A percentile compares a stretch with the other conserved stretches of the same genome.
Conservation (phyloP, 2,113 vertebrate species). For the Mobula hypostoma region DNA sequence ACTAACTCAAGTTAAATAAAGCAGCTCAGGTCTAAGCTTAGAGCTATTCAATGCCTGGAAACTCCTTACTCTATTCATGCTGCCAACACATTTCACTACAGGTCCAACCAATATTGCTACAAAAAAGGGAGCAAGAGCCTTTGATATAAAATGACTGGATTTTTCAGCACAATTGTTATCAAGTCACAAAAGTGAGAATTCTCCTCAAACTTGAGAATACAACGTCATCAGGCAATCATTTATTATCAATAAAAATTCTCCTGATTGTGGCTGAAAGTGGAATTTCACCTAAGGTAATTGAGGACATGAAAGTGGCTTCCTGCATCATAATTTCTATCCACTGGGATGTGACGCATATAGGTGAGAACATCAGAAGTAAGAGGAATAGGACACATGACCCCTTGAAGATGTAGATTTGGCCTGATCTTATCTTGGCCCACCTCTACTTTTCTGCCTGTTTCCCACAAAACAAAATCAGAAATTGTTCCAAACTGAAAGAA, state of each 20-base stretch:
- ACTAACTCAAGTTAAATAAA: neutral
- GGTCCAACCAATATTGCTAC: neutral
- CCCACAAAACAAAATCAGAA: too few relatives aligned
- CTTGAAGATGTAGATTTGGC: too few relatives aligned
- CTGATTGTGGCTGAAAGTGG: neutral
- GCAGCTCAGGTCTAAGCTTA: neutral
- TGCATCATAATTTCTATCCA: neutral
- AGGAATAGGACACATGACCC: too few relatives aligned
- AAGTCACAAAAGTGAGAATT: neutral
- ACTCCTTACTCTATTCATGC: neutral
- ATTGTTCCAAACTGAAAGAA: too few relatives aligned
- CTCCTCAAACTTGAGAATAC: neutral
- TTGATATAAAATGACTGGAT: neutral
- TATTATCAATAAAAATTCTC: neutral
- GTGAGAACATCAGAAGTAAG: too few relatives aligned
- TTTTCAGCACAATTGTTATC: neutral
- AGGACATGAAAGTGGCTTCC: neutral
- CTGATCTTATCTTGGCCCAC: too few relatives aligned
- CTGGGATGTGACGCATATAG: neutral
- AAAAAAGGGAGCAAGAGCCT: too few relatives aligned
- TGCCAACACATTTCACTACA: neutral
- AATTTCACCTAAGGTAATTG: neutral
- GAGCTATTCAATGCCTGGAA: neutral
- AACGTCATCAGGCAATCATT: neutral
- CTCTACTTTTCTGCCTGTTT: too few relatives aligned